Evolutionary conservation across 2,113 vertebrate species (phyloP).

Genomic region (Phyllopteryx taeniolatus): DNA sequence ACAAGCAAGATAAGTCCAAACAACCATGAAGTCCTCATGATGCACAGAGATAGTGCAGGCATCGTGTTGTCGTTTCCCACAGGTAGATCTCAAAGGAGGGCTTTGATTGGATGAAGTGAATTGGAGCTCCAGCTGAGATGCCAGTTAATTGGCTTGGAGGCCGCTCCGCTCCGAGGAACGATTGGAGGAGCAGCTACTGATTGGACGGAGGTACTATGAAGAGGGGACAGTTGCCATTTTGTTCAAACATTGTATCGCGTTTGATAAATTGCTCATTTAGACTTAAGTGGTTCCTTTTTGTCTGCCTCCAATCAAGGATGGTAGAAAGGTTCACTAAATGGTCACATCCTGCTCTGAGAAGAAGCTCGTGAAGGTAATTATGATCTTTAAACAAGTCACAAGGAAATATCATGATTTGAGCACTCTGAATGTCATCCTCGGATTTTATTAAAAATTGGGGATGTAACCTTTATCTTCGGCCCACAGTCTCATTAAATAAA

Average conservation of each 20-base stretch:
- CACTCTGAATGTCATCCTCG: conserved; percentile 2
- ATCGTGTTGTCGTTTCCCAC: background rate
- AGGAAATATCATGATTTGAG: background rate
- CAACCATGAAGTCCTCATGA: background rate
- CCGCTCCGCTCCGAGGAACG: background rate
- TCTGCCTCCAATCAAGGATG: conserved; percentile 6
- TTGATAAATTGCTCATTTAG: background rate
- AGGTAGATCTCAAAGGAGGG: background rate
- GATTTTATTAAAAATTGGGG: conserved; percentile 17
- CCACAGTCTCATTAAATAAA: conserved; percentile 26
- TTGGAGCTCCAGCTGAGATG: conserved; percentile 31
- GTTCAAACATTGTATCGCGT: background rate
- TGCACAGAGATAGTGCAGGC: conserved; percentile 11
- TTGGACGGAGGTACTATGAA: conserved; percentile 2
- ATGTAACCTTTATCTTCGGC: conserved; percentile 40
- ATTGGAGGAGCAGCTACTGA: conserved; percentile 24
- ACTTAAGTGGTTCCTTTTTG: conserved; percentile 5
- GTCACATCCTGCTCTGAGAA: background rate
- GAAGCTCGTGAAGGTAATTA: background rate
- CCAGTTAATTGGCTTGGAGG: conserved; percentile 43
- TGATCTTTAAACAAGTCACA: too few species aligned
- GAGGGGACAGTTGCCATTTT: conserved; percentile 7
- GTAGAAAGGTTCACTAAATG: background rate
- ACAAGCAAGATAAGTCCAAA: background rate
- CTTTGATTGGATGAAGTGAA: conserved; percentile 50